A percentile compares a stretch with the other conserved stretches of the same genome.
Evolutionary conservation across 2,113 vertebrate species (phyloP).

Genomic region (Datnioides undecimradiatus): DNA sequence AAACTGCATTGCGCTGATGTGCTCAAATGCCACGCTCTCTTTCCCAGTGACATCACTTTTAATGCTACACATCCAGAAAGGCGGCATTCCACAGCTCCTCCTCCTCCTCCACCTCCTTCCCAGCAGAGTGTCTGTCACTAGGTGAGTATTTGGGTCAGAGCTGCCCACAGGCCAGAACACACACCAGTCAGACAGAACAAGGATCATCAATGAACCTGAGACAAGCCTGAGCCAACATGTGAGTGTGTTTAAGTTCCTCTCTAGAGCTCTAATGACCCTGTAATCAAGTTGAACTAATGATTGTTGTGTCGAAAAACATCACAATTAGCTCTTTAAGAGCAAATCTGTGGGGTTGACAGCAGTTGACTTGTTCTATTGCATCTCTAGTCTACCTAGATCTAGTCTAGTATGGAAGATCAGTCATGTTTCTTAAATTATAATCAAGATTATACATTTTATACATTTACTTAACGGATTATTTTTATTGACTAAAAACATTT

Average conservation of each 20-base stretch:
- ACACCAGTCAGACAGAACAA: background rate
- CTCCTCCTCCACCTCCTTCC: conserved; percentile 10
- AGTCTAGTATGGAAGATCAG: background rate
- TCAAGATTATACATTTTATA: background rate
- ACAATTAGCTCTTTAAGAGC: background rate
- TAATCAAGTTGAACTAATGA: background rate
- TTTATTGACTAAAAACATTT: background rate
- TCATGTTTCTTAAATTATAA: background rate
- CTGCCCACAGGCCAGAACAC: conserved; percentile 10
- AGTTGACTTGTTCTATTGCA: background rate
- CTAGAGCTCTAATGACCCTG: background rate
- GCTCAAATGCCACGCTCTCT: background rate
- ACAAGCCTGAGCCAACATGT: conserved; percentile 36
- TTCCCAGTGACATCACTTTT: conserved; percentile 32
- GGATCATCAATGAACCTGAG: background rate
- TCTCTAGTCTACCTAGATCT: too few relatives aligned
- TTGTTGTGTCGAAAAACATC: background rate
- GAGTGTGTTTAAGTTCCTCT: background rate
- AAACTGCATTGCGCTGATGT: background rate
- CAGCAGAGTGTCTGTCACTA: background rate
- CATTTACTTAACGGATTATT: too few relatives aligned
- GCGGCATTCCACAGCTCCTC: conserved; percentile 65
- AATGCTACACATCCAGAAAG: conserved; percentile 35
- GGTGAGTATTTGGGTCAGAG: conserved; percentile 1
- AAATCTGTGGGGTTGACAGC: background rate